Percentiles rank a stretch among this genome's conserved stretches.
phyloP scores from a whole-genome alignment of 2,888 invertebrate species.

The Allacma fusca region DNA sequence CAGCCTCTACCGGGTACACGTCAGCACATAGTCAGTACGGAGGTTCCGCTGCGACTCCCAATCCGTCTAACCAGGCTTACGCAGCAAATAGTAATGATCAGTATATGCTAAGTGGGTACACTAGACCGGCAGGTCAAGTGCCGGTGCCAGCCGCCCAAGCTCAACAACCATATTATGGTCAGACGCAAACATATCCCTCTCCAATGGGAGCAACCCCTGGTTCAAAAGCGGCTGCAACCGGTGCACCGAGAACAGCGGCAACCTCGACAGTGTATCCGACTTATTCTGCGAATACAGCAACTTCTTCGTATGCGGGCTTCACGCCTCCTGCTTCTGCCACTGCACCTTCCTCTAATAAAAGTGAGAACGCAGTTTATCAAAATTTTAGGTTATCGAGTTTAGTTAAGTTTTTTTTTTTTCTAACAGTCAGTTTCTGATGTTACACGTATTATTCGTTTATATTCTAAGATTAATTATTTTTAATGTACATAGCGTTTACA shows the following conservation, averaged over 20 bases:
- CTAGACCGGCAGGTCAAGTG: constrained; percentile 52
- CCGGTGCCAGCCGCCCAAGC: background rate
- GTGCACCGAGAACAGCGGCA: constrained; percentile 51
- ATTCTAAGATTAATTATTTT: background rate
- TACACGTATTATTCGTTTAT: background rate
- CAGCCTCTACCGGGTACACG: constrained; percentile 29
- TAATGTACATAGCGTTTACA: constrained; percentile 63
- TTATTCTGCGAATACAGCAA: constrained; percentile 63
- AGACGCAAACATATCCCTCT: constrained; percentile 34
- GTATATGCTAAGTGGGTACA: constrained; percentile 59
- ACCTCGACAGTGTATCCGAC: constrained; percentile 58
- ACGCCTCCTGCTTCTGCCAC: constrained; percentile 80
- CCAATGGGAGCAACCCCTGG: constrained; percentile 50
- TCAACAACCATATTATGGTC: constrained; percentile 33
- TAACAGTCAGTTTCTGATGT: too few relatives aligned
- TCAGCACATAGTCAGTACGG: constrained; percentile 25
- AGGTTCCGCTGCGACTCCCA: constrained; percentile 9
- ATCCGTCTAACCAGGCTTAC: constrained; percentile 22
- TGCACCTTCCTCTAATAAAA: constrained; percentile 64
- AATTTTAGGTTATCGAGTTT: background rate
- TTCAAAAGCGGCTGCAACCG: constrained; percentile 51
- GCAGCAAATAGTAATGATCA: constrained; percentile 45
- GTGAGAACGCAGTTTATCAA: background rate
- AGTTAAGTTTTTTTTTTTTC: background rate
- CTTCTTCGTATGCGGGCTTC: constrained; percentile 77